Evolutionary conservation across 2,113 vertebrate species (phyloP), one percentile per base, ranked within the genome.

Genomic region (Podiceps cristatus): DNA sequence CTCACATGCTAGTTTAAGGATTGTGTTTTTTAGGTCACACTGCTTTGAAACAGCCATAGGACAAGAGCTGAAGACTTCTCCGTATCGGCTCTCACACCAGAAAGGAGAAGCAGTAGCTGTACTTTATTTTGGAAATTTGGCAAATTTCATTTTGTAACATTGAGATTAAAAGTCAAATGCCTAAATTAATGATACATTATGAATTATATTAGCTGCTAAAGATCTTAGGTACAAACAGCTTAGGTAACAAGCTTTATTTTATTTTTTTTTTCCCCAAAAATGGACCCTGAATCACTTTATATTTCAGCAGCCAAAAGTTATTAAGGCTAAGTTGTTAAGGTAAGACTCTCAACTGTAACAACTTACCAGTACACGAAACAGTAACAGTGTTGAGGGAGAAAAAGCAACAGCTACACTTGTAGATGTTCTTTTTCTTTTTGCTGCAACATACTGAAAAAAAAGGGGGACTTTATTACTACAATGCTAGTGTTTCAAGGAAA

Each of bases 391-490:
- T 97, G 97, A 96, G 88, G 76, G 69, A 95, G 96, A 92, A 98
- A 91, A 97, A 97, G 92, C 87, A 98, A 97, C 95, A 97, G 92
- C 98, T 98, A 99, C 98, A 98, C 98, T 96, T 98, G 98, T 97
- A 98, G 97, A 97, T 98, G 97, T 42, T 98, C 98, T 88, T 98
- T 98, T 93, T 98, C 98, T 97, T 98, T 98, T 90, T 98, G 98
- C 97, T 98, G 98, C 97, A 99, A 98, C 98, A 98, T 97, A 97
- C 98, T 99, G 93, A 59, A 96, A 98, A 89, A 95, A 71, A 60
- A 94, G 86, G 84, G 35, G 33, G 52, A 59, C 11, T 76, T 91
- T 80, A 69, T 94, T 96, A 89, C 18, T 68, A 74, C 12, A 62
- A 31, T 11, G 22, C 9, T 58, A 62, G 42, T 28, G 9, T 50